Percentiles rank a stretch among this genome's conserved stretches.
These are phyloP conservation scores for Entosphenus tridentatus DNA, from an alignment of 2,113 vertebrate genomes.

Conservation along the genomic window DNA sequence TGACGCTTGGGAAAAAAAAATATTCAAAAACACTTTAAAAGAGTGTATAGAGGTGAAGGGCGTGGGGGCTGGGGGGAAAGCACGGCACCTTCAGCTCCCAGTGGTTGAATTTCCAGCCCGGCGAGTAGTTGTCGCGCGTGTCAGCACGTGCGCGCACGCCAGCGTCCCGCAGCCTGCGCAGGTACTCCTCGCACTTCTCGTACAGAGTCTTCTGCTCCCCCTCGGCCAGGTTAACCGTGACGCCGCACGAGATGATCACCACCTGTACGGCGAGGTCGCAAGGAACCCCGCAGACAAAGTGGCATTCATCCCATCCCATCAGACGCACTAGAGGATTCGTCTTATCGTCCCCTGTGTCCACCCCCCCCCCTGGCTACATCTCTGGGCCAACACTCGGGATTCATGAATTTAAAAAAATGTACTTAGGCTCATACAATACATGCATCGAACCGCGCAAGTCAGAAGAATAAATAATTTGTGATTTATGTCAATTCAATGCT, in stretches of 20 bases:
- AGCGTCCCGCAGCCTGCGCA: slow-evolving; percentile 24
- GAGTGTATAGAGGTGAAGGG: too few relatives aligned
- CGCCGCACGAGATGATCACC: slow-evolving; percentile 76
- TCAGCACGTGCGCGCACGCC: slow-evolving; percentile 44
- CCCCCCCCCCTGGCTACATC: too few relatives aligned
- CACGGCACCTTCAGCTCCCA: slow-evolving; percentile 78
- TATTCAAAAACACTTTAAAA: rapidly evolving
- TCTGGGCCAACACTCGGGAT: too few relatives aligned
- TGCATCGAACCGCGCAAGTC: too few relatives aligned
- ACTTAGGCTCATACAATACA: too few relatives aligned
- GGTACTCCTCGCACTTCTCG: slow-evolving; percentile 50
- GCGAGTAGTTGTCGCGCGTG: slow-evolving; percentile 77
- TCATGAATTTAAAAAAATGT: too few relatives aligned
- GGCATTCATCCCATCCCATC: neutral
- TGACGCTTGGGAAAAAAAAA: neutral
- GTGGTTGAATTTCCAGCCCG: slow-evolving; percentile 98
- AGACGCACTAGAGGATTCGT: neutral
- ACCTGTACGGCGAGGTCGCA: slow-evolving; percentile 24
- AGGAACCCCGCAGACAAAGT: neutral
- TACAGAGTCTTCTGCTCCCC: slow-evolving; percentile 46
- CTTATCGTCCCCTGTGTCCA: neutral
- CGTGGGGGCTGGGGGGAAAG: too few relatives aligned
- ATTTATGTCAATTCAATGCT: too few relatives aligned
- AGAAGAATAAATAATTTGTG: too few relatives aligned
- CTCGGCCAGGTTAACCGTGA: slow-evolving; percentile 61